Base-by-base conservation (phyloP, 2,113 vertebrate species). In the Synchiropus splendidus region DNA sequence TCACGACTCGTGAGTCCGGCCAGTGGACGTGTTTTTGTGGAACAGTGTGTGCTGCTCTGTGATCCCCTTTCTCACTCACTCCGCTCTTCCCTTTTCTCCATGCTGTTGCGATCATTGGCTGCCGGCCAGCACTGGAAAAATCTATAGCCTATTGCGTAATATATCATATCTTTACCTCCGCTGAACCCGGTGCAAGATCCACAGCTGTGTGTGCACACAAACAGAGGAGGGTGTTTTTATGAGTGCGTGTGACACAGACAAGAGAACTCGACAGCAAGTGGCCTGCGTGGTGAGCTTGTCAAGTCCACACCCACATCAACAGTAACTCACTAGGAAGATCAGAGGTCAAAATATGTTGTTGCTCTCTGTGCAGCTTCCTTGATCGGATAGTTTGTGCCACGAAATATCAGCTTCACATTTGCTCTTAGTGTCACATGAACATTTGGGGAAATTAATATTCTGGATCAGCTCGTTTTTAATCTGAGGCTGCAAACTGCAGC, bases 121-220 rank as follows among this genome's bases (percentile, higher is more conserved):
- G 67, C 32, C n/a, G 0, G 72, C 82, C 80, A 81, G 56, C 14
- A 60, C 61, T 79, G 80, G 82, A 84, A 83, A 83, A 80, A 81
- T 80, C 80, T 84, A 84, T 84, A 81, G 80, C 63, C 80, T 72
- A 62, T 84, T 84, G 80, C 77, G 74, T 77, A 83, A 84, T 73
- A 74, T 79, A 80, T 64, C 74, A 77, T 83, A 83, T 84, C 80
- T 83, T 83, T 84, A 80, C 82, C 82, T 83, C 67, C 61, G 70
- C 68, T 83, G 78, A 84, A 84, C 82, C 70, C 72, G 37, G 53
- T 2, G 9, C 68, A 74, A 75, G 68, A 74, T 70, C 57, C 62
- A 75, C 77, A 81, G 79, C 75, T 80, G 78, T 72, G 74, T 55
- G 62, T 66, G 62, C 42, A 31, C 54, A 62, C 57, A 55, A 48